phyloP scores from a whole-genome alignment of 2,797 vertebrate genomes.

The Tauraco hartlaubi region DNA sequence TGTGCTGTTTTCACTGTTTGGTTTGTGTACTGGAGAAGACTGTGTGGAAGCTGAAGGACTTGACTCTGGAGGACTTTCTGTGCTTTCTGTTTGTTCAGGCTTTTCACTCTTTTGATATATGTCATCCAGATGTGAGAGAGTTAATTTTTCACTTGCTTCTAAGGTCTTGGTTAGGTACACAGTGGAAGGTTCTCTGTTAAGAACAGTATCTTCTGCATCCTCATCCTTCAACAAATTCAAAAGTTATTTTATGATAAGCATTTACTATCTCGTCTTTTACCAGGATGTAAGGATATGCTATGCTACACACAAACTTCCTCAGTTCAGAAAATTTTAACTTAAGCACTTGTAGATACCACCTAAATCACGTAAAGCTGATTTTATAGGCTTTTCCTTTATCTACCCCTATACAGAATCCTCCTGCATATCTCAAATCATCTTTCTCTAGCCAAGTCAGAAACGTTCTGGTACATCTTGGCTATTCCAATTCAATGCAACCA shows the following conservation, averaged over 20 bases:
- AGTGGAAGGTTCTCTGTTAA: conserved; percentile 4
- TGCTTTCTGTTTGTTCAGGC: conserved; percentile 67
- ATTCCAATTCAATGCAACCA: not conserved
- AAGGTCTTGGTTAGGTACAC: conserved; percentile 22
- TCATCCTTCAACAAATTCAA: conserved; percentile 77
- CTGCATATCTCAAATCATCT: not conserved
- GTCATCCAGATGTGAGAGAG: not conserved
- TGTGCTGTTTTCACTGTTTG: conserved; percentile 78
- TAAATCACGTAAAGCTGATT: not conserved
- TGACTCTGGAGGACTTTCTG: conserved; percentile 74
- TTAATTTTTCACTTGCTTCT: conserved; percentile 78
- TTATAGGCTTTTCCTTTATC: not conserved
- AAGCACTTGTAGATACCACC: not conserved
- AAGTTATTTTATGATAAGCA: not conserved
- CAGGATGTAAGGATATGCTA: not conserved
- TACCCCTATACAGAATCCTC: not conserved
- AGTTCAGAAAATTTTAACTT: not conserved
- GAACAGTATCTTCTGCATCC: conserved; percentile 71
- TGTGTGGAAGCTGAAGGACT: conserved; percentile 76
- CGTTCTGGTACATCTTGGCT: not conserved
- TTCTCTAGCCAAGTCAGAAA: not conserved
- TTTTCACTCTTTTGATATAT: conserved; percentile 74
- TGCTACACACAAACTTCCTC: not conserved
- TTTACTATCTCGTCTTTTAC: not conserved
- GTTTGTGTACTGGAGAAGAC: conserved; percentile 82